A percentile compares a stretch with the other conserved stretches of the same genome.
Evolutionary conservation across 2,797 vertebrate species (phyloP).

Genomic region (Sternarchorhynchus goeldii): DNA sequence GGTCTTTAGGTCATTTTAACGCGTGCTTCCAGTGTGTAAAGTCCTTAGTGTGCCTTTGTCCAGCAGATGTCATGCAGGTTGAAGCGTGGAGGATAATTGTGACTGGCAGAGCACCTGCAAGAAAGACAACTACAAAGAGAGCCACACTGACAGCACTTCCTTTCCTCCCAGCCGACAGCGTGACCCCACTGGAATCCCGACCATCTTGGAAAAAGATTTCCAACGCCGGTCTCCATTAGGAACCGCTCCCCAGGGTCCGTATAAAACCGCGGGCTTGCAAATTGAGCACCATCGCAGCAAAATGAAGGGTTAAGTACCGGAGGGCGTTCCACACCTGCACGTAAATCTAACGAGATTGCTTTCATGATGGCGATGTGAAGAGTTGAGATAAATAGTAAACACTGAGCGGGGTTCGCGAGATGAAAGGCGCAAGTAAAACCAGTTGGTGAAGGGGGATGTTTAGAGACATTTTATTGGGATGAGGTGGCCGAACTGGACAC

Average conservation of each 20-base stretch:
- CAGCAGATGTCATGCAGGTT: slow-evolving; percentile 78
- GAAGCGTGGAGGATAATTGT: slow-evolving; percentile 72
- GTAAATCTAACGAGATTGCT: slow-evolving; percentile 70
- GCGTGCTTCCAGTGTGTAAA: neutral
- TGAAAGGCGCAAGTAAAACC: slow-evolving; percentile 53
- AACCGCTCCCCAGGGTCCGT: slow-evolving; percentile 61
- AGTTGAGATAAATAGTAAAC: slow-evolving; percentile 66
- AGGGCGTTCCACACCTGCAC: slow-evolving; percentile 69
- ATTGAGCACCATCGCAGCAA: slow-evolving; percentile 63
- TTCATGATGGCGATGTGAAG: slow-evolving; percentile 66
- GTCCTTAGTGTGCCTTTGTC: slow-evolving; percentile 56
- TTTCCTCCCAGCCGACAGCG: slow-evolving; percentile 67
- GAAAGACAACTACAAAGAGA: slow-evolving; percentile 82
- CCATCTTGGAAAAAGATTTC: slow-evolving; percentile 80
- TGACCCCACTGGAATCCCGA: slow-evolving; percentile 69
- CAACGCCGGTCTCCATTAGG: slow-evolving; percentile 65
- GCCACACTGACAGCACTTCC: slow-evolving; percentile 77
- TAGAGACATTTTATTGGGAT: slow-evolving; percentile 59
- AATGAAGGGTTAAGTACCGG: slow-evolving; percentile 62
- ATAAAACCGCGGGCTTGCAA: slow-evolving; percentile 67
- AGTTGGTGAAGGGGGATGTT: slow-evolving; percentile 55
- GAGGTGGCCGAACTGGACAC: slow-evolving; percentile 55
- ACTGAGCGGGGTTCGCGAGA: slow-evolving; percentile 53
- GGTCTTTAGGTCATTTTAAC: neutral
- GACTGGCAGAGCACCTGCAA: slow-evolving; percentile 86